Base-by-base conservation (phyloP, 2,113 vertebrate species). In the Mesembrinibis cayennensis region DNA sequence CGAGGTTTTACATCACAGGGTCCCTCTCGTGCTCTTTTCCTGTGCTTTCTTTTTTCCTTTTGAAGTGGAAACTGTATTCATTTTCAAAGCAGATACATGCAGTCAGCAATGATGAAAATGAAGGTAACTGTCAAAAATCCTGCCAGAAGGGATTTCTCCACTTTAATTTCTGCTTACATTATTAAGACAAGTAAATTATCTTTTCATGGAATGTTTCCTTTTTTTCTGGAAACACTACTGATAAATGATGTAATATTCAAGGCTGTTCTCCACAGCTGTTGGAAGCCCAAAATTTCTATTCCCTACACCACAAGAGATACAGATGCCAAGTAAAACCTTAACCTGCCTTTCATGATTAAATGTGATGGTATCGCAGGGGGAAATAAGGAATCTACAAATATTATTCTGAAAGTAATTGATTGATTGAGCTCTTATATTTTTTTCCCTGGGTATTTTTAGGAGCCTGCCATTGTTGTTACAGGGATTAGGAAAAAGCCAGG, bases 161-260 rank as follows among this genome's bases (percentile, higher is more conserved):
- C 87, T 98, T 97, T 87, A 91, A 95, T 95, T 97, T 93, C 70
- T 96, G 76, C 94, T 97, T 95, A 94, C 58, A 53, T 97, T 97
- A 97, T 94, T 97, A 94, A 97, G 95, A 97, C 85, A 93, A 90
- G 87, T 93, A 97, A 97, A 96, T 98, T 97, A 88, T 96, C 95
- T 97, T 97, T 98, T 95, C 90, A 95, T 96, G 95, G 91, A 98
- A 96, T 97, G 72, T 93, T 98, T 98, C 94, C 91, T 67, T 94
- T 90, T 81, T 96, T 91, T 93, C 72, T 73, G 91, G 95, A 89
- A 96, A 50, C 62, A 50, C 70, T 93, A 36, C 67, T 96, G 94
- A 87, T 96, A 87, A 91, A 90, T 96, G 85, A 95, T 83, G 56
- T 94, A 83, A 97, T 96, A 95, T 91, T 90, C 16, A 13, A 90